Conservation (phyloP, 1,140 invertebrate species). For the Halesus radiatus region DNA sequence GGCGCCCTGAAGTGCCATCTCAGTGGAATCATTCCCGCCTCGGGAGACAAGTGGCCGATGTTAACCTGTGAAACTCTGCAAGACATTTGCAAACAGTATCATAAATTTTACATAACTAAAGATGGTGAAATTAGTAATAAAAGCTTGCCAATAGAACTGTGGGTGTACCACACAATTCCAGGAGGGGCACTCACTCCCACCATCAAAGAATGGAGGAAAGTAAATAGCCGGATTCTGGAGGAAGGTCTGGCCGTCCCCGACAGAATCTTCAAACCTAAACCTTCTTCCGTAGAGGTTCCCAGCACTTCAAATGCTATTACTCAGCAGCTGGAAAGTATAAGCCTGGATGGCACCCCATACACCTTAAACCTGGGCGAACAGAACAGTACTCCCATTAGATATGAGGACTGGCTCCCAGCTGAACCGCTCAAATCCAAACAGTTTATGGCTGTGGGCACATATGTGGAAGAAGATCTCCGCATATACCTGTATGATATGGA, state of each 20-base stretch:
- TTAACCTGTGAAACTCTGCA: slow-evolving; percentile 69
- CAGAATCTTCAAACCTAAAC: not conserved
- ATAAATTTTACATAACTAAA: slow-evolving; percentile 65
- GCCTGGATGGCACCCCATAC: not conserved
- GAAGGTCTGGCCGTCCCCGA: slow-evolving; percentile 72
- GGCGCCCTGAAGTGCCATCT: slow-evolving; percentile 72
- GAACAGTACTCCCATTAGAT: slow-evolving; percentile 52
- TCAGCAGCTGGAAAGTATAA: not conserved
- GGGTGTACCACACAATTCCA: slow-evolving; percentile 66
- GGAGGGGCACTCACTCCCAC: slow-evolving; percentile 68
- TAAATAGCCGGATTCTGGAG: slow-evolving; percentile 71
- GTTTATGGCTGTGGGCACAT: slow-evolving; percentile 70
- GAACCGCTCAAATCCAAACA: slow-evolving; percentile 61
- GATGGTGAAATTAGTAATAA: slow-evolving; percentile 65
- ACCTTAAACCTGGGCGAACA: not conserved
- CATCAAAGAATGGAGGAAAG: slow-evolving; percentile 68
- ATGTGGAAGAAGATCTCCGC: slow-evolving; percentile 71
- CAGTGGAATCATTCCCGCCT: slow-evolving; percentile 70
- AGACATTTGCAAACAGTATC: slow-evolving; percentile 68
- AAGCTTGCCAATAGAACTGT: slow-evolving; percentile 71
- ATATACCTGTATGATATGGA: slow-evolving; percentile 71
- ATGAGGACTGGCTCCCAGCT: slow-evolving; percentile 62
- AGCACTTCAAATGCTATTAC: not conserved
- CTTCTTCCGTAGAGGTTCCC: not conserved
- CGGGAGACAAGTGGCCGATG: slow-evolving; percentile 69